A percentile compares a stretch with the other conserved stretches of the same genome.
These are phyloP conservation scores for Parascotia fuliginaria DNA, from an alignment of 2,888 invertebrate genomes.

Conservation along the genomic window DNA sequence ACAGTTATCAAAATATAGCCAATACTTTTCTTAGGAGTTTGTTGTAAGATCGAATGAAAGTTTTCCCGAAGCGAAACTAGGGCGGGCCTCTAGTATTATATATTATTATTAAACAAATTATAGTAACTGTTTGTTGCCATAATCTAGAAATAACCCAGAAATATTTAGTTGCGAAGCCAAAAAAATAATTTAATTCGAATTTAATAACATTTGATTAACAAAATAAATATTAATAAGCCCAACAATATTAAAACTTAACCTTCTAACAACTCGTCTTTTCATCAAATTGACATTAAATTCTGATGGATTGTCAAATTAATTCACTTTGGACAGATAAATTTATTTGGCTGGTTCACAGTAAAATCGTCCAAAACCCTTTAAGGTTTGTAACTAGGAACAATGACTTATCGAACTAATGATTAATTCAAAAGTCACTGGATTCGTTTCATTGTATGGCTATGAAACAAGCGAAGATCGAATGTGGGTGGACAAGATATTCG, in stretches of 20 bases:
- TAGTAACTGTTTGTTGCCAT: too few relatives aligned
- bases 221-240: neutral
- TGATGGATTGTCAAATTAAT: conserved; percentile 60
- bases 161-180: too few relatives aligned
- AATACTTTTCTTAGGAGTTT: too few relatives aligned
- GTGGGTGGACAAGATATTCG: too few relatives aligned
- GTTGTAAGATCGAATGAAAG: too few relatives aligned
- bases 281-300: conserved; percentile 41
- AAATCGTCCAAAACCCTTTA: conserved; percentile 63
- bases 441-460: conserved; percentile 61
- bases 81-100: too few relatives aligned
- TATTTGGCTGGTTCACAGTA: conserved; percentile 63
- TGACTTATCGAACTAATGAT: conserved; percentile 78
- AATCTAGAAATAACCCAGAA: too few relatives aligned
- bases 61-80: too few relatives aligned
- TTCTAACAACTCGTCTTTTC: conserved; percentile 25
- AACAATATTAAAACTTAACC: conserved; percentile 12
- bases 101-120: too few relatives aligned
- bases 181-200: too few relatives aligned
- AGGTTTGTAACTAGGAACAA: conserved; percentile 70
- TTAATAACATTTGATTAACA: neutral
- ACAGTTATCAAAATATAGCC: too few relatives aligned
- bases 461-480: conserved; percentile 31
- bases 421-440: conserved; percentile 78
- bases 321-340: conserved; percentile 72